A percentile compares a stretch with the other conserved stretches of the same genome.
Conservation (phyloP, 1,140 invertebrate species). For the Acromyrmex echinatior region DNA sequence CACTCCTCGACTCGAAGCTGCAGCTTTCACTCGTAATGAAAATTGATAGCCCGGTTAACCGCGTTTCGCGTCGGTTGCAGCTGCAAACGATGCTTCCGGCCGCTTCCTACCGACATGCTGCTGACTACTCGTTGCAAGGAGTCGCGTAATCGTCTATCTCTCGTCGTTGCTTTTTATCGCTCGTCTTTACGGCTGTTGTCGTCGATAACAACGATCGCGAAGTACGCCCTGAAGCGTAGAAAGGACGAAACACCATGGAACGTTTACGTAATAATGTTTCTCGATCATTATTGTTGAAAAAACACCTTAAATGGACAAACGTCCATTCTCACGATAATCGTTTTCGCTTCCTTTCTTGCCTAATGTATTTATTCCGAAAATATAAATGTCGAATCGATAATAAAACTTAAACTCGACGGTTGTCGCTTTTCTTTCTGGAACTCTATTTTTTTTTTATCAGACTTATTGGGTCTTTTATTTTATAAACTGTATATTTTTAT, state of each 20-base stretch:
- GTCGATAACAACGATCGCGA: slow-evolving; percentile 50
- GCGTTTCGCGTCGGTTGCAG: slow-evolving; percentile 72
- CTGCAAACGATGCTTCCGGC: slow-evolving; percentile 65
- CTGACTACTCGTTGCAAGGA: slow-evolving; percentile 58
- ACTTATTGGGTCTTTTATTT: not conserved
- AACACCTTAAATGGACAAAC: not conserved
- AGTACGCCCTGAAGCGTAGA: slow-evolving; percentile 20
- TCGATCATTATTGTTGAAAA: slow-evolving; percentile 21
- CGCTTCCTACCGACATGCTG: slow-evolving; percentile 55
- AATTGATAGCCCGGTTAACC: slow-evolving; percentile 75
- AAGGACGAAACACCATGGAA: not conserved
- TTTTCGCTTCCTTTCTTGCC: not conserved
- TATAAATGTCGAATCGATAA: not conserved
- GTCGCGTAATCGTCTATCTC: slow-evolving; percentile 62
- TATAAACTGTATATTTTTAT: too few relatives aligned
- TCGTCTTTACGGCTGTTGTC: slow-evolving; percentile 59
- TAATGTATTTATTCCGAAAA: not conserved
- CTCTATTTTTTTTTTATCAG: not conserved
- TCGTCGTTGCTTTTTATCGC: slow-evolving; percentile 51
- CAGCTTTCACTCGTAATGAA: slow-evolving; percentile 76
- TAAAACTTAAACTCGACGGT: not conserved
- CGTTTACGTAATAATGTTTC: not conserved
- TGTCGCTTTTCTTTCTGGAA: not conserved
- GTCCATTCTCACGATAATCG: not conserved
- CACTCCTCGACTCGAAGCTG: slow-evolving; percentile 53